Conservation (phyloP, 2,888 invertebrate genomes). For the Erannis defoliaria region DNA sequence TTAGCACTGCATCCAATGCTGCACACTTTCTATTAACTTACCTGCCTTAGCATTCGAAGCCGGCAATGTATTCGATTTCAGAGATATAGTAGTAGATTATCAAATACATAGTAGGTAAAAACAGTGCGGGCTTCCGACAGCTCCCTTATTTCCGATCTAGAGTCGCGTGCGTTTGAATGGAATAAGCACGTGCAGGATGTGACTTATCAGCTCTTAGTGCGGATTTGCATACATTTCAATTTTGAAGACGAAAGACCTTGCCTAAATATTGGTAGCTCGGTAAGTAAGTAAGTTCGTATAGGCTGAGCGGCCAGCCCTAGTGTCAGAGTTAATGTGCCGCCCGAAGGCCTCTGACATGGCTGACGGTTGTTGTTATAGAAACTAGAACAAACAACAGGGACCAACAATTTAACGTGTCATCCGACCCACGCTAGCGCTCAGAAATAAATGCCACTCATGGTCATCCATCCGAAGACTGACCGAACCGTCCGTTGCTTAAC, state of each 20-base stretch:
- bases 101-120: slow-evolving; percentile 52
- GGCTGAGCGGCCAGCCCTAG: too few relatives aligned
- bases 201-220: slow-evolving; percentile 55
- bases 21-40: background rate
- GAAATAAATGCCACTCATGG: too few relatives aligned
- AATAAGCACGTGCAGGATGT: slow-evolving; percentile 70
- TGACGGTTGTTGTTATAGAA: too few relatives aligned
- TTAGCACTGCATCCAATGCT: slow-evolving; percentile 27
- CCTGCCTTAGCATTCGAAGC: slow-evolving; percentile 8
- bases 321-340: too few relatives aligned
- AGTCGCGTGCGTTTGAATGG: slow-evolving; percentile 62
- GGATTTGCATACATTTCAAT: slow-evolving; percentile 30
- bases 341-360: too few relatives aligned
- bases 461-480: too few relatives aligned
- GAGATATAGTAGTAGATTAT: slow-evolving; percentile 43
- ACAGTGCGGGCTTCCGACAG: slow-evolving; percentile 70
- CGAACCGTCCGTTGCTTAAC: too few relatives aligned
- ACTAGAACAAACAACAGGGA: too few relatives aligned
- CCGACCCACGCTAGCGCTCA: too few relatives aligned
- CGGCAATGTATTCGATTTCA: slow-evolving; percentile 48
- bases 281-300: background rate
- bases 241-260: background rate
- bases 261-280: background rate
- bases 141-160: slow-evolving; percentile 67
- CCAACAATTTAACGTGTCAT: too few relatives aligned